A percentile compares a stretch with the other conserved stretches of the same genome.
These are phyloP conservation scores for Heliangelus exortis DNA, from an alignment of 2,797 vertebrate species.

Conservation along the genomic window DNA sequence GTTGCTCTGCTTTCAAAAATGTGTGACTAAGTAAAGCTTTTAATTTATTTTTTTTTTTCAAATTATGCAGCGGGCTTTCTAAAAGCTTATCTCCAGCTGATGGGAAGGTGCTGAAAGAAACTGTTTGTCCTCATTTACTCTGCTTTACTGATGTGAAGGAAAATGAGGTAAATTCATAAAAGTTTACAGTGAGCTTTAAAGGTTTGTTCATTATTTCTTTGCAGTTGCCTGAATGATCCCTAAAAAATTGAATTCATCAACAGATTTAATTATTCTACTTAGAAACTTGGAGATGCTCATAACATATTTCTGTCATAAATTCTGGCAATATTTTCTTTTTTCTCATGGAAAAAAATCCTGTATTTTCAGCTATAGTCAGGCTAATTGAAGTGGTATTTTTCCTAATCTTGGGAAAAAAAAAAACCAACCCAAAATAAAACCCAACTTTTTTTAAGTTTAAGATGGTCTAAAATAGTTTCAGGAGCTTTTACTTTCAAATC, in stretches of 20 bases:
- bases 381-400: not conserved
- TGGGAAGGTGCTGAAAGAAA: constrained; percentile 76
- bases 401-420: not conserved
- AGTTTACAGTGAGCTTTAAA: not conserved
- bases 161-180: constrained; percentile 74
- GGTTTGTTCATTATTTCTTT: not conserved
- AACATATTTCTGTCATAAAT: not conserved
- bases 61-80: constrained; percentile 75
- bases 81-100: constrained; percentile 72
- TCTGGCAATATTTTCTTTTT: not conserved
- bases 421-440: not conserved
- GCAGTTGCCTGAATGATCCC: not conserved
- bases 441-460: not conserved
- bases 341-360: accelerated
- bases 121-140: constrained; percentile 78
- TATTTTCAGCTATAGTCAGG: not conserved
- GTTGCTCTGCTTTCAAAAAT: constrained; percentile 49
- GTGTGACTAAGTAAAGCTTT: not conserved
- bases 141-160: constrained; percentile 74
- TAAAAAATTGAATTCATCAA: not conserved
- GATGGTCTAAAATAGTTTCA: not conserved
- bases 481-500: not conserved
- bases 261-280: not conserved
- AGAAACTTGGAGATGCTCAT: not conserved
- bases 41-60: constrained; percentile 11